Percentiles rank a stretch among this genome's conserved stretches.
Conservation (phyloP, 2,797 vertebrate genomes). For the Eulemur rubriventer region DNA sequence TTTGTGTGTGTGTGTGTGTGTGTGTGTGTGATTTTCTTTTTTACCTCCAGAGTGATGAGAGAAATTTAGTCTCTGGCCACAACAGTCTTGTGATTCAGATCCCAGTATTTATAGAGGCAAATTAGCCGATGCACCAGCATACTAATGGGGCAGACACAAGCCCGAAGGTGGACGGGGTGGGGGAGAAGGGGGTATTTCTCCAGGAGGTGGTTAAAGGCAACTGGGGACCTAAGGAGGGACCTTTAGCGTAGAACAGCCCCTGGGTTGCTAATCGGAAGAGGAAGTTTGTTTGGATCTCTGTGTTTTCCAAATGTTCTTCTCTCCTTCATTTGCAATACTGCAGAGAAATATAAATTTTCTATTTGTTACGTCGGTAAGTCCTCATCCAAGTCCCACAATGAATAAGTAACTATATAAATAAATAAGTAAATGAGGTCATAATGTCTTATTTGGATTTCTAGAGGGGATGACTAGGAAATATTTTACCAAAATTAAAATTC, state of each 20-base stretch:
- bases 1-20: neutral
- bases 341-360: neutral
- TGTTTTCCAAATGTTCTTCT: neutral
- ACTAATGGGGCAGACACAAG: constrained; percentile 73
- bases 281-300: neutral
- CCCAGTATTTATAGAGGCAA: constrained; percentile 79
- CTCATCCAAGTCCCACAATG: neutral
- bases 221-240: neutral
- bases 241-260: neutral
- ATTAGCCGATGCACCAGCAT: constrained; percentile 78
- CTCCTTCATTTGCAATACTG: neutral
- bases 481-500: constrained; percentile 31
- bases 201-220: neutral
- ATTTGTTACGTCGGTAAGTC: neutral
- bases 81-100: constrained; percentile 81
- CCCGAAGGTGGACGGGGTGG: neutral
- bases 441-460: constrained; percentile 21
- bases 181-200: neutral
- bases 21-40: neutral
- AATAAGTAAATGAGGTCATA: neutral
- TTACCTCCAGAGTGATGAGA: constrained; percentile 72
- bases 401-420: neutral
- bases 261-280: neutral
- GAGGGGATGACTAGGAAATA: neutral
- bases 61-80: constrained; percentile 78